phyloP scores from a whole-genome alignment of 2,113 vertebrate species.

The Pseudorhombus dupliciocellatus region DNA sequence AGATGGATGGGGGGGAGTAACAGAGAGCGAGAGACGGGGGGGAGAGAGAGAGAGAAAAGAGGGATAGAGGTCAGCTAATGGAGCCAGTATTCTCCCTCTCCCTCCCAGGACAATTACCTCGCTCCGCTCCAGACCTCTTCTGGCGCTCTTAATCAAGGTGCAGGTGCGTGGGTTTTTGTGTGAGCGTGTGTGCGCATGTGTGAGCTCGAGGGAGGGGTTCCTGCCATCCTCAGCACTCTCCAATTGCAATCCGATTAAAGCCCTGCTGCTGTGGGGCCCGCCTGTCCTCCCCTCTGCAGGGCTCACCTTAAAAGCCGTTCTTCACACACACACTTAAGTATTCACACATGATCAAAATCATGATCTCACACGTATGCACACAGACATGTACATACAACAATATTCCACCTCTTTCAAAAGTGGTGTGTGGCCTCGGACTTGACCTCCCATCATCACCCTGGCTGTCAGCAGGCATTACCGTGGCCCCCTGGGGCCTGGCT shows the following conservation, averaged over 20 bases:
- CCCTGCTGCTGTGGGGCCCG: conserved; percentile 60
- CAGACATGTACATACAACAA: conserved; percentile 1
- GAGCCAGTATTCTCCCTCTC: conserved; percentile 52
- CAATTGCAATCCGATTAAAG: conserved; percentile 77
- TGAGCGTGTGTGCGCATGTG: conserved; percentile 19
- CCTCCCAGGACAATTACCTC: conserved; percentile 69
- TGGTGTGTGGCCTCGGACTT: conserved; percentile 40
- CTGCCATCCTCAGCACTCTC: conserved; percentile 77
- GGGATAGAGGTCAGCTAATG: conserved; percentile 55
- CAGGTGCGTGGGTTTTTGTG: conserved; percentile 58
- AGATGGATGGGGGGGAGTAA: conserved; percentile 70
- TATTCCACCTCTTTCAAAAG: conserved; percentile 25
- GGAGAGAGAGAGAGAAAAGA: conserved; percentile 21
- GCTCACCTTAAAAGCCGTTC: conserved; percentile 57
- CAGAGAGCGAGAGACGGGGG: conserved; percentile 25
- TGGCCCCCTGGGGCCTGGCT: conserved; percentile 63
- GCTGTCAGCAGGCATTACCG: conserved; percentile 72
- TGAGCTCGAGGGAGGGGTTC: conserved; percentile 42
- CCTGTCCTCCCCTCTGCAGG: conserved; percentile 24
- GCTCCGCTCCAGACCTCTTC: conserved; percentile 62
- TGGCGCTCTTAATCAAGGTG: conserved; percentile 76
- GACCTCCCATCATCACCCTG: conserved; percentile 74
- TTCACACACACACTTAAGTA: conserved; percentile 22
- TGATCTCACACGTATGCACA: conserved; percentile 5
- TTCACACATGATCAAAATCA: conserved; percentile 8